Evolutionary conservation across 2,113 vertebrate genomes (phyloP), one percentile per base, ranked within the genome.

Genomic region (Alaudala cheleensis): DNA sequence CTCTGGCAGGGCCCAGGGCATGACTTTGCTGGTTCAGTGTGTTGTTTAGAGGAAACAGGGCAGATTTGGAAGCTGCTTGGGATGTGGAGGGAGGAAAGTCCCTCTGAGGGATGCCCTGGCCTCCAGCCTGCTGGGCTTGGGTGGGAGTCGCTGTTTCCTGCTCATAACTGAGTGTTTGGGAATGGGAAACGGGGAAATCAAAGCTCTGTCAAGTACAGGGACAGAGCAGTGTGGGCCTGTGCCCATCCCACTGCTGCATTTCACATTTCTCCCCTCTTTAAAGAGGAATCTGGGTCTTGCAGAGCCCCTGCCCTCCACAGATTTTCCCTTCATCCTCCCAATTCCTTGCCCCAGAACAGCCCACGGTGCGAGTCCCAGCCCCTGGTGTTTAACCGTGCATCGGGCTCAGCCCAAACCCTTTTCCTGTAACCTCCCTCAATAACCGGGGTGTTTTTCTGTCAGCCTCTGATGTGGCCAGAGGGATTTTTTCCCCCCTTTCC

Each of bases 221-320:
- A 49, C 60, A 40, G 56, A 61, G 69, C 69, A 70, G 47, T 0
- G 5, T 14, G 40, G 34, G 67, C 33, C n/a, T 8, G 53, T 4
- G 12, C 42, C 45, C 3, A 2, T 64, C 44, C 33, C 2, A 19
- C 60, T 82, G 73, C 65, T 1, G 2, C 10, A 4, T 37, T 64
- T 53, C 42, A 23, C 58, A 5, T 39, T 79, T 29, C 39, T 40
- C 17, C 11, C 21, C 13, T 74, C 40, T 76, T 18, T 9, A 13
- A 58, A 56, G 74, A 56, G 39, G 44, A 87, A 64, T 31, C 15
- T 8, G 50, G 6, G 21, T 78, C 61, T 72, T 34, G 39, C 3
- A 12, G 49, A 67, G 34, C 4, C 34, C 19, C 22, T 62, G 31
- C 33, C 40, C 45, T 1, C 0, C 0, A 0, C 0, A 25, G 21